Base-by-base conservation (phyloP, 2,888 invertebrate species). In the Cremastobaeus sp. region DNA sequence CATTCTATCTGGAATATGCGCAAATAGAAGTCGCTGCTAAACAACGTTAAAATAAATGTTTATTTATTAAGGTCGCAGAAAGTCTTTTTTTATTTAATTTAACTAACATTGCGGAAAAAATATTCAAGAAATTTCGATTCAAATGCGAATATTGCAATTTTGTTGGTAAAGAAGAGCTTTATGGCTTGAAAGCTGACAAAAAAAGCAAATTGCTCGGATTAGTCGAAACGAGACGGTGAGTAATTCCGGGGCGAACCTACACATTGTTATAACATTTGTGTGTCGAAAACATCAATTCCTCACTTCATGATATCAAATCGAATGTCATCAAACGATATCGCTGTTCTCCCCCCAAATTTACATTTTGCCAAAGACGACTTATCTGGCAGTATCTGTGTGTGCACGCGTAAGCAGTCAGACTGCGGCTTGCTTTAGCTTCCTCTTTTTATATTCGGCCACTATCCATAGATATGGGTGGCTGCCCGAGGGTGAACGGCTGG, bases 391-490 rank as follows among this genome's bases (percentile, higher is more conserved):
- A 62, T 68, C 35, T 47, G 41, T 74, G 52, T 74, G 64, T 64
- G 69, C 69, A 64, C 57, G 74, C 64, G 74, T 69, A 71, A 57
- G 65, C 64, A 71, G 71, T 52, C 64, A 57, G 71, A 57, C 71
- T 71, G 71, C 47, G 60, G 69, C 60, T 54, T 59, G 71, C 72
- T 68, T 57, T 35, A 64, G 70, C 59, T 34, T 77, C 76, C 76
- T 78, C 79, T 82, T 81, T 82, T 83, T 83, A 83, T 82, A 83
- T 84, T 79, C 79, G 83, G 79, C 83, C 82, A 80, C 83, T 82
- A 81, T 82, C 81, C 82, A 76, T 76, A 76, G 57, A 72, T 68
- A 69, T 54, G 65, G 65, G 74, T 60, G 69, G 73, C 64, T 70
- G 73, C 59, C 32, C 66, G 60, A 72, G 78, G 62, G 66, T 64